Evolutionary conservation across 1,140 invertebrate species (phyloP), one percentile per base, ranked within the genome.

Genomic region (Melanaphis sacchari): DNA sequence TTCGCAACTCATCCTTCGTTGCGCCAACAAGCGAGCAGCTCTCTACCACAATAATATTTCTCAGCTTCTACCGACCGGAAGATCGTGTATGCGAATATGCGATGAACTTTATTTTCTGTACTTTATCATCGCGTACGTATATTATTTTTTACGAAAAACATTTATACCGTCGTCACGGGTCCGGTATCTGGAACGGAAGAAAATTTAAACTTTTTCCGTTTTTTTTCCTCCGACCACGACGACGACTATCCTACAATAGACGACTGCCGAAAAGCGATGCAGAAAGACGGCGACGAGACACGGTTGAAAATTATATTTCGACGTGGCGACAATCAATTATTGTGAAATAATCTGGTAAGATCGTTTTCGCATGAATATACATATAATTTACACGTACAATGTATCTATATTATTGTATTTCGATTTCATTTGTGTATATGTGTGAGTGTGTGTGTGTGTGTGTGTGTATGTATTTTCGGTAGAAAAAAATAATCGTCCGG

Each of bases 1-100:
- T 36, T 91, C 38, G 90, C 41, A 81, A 66, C 46, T 93, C 91
- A 91, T 91, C 90, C 66, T 91, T 21, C 43, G 43, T 43, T 36
- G 90, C 36, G 41, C 90, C 46, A 40, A 26, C 91, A 84, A 43
- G 43, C 40, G 49, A 52, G n/a, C 43, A 40, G n/a, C 87, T 26
- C 87, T 15, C 43, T 21, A 36, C 18, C 18, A 5, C 46, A 54
- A 88, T 49, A 88, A 36, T 36, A 36, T 54, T 88, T n/a, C 22
- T 85, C 84, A 41, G 21, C 87, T 89, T 49, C 49, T 15, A 46
- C 41, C 31, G 85, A 87, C 18, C 82, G 82, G 82, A 4, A 84
- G 24, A 40, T 40, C 40, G 38, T 84, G 24, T 26, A 40, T 3
- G 0, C n/a, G n/a, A n/a, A 38, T 9, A 31, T 31, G 36, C 8